Percentiles rank a stretch among this genome's conserved stretches.
Conservation (phyloP, 2,888 invertebrate genomes). For the Zele albiditarsus region DNA sequence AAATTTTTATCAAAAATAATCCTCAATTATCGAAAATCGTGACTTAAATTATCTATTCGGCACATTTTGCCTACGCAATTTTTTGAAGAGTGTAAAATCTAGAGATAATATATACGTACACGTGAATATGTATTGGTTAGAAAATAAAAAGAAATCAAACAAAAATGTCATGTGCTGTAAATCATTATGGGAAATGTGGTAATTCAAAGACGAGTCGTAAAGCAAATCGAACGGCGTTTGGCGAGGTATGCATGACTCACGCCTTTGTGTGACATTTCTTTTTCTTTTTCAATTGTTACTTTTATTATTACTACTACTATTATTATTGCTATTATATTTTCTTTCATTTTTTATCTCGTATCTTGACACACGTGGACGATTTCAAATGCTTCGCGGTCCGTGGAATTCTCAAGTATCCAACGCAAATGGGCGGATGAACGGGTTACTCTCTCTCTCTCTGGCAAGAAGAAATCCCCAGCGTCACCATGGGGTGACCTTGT, state of each 20-base stretch:
- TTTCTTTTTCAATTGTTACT: slow-evolving; percentile 17
- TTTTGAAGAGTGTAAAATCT: no score
- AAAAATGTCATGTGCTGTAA: slow-evolving; percentile 9
- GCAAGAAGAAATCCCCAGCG: slow-evolving; percentile 61
- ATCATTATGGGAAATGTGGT: slow-evolving; percentile 21
- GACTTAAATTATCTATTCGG: no score
- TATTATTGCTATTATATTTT: slow-evolving; percentile 11
- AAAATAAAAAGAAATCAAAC: neutral
- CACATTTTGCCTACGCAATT: no score
- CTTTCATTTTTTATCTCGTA: slow-evolving; percentile 26
- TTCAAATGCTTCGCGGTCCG: slow-evolving; percentile 26
- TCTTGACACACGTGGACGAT: neutral
- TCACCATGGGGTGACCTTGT: slow-evolving; percentile 68
- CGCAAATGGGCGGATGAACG: slow-evolving; percentile 35
- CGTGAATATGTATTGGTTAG: neutral
- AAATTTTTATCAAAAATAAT: no score
- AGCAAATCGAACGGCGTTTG: slow-evolving; percentile 13
- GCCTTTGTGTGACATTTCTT: slow-evolving; percentile 26
- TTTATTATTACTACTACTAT: slow-evolving; percentile 4
- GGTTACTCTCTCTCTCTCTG: slow-evolving; percentile 20
- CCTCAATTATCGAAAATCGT: no score
- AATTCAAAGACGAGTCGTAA: slow-evolving; percentile 15
- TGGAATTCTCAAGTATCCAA: slow-evolving; percentile 43
- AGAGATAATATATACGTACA: no score
- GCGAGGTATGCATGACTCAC: slow-evolving; percentile 24